Percentiles rank a stretch among this genome's conserved stretches.
These are phyloP conservation scores for Eupsilia transversa DNA, from an alignment of 2,888 invertebrate genomes.

Conservation along the genomic window DNA sequence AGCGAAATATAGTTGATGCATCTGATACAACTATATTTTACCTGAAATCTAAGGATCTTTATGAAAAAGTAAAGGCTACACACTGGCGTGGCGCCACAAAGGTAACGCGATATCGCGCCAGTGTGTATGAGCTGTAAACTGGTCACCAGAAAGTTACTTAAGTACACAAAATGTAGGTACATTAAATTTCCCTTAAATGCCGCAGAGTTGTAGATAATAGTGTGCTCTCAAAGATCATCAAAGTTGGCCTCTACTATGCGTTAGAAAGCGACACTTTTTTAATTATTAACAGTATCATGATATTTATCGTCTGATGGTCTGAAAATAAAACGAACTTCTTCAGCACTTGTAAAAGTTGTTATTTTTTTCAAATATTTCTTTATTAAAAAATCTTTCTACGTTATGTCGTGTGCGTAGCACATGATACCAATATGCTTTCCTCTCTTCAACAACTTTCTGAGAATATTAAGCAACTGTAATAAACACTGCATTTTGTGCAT, in stretches of 20 bases:
- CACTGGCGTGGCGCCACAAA: no score
- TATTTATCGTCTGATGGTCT: not conserved
- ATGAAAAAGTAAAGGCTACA: not conserved
- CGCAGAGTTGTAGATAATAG: not conserved
- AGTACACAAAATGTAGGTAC: no score
- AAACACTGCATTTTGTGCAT: not conserved
- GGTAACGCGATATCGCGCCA: no score
- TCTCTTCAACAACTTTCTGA: not conserved
- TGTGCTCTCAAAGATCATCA: not conserved
- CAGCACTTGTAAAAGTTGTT: not conserved
- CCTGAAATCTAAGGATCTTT: not conserved
- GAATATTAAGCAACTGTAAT: conserved; percentile 16
- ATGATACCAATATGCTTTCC: conserved; percentile 10
- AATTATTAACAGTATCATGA: not conserved
- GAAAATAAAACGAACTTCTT: not conserved
- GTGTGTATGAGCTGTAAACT: no score
- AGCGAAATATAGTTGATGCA: not conserved
- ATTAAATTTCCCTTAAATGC: not conserved
- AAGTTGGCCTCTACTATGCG: not conserved
- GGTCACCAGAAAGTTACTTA: no score
- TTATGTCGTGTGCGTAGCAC: not conserved
- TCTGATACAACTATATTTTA: not conserved
- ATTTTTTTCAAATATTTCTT: not conserved
- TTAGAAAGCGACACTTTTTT: not conserved
- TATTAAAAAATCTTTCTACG: not conserved